Evolutionary conservation across 2,797 vertebrate species (phyloP).

Genomic region (Eidolon dupreanum): DNA sequence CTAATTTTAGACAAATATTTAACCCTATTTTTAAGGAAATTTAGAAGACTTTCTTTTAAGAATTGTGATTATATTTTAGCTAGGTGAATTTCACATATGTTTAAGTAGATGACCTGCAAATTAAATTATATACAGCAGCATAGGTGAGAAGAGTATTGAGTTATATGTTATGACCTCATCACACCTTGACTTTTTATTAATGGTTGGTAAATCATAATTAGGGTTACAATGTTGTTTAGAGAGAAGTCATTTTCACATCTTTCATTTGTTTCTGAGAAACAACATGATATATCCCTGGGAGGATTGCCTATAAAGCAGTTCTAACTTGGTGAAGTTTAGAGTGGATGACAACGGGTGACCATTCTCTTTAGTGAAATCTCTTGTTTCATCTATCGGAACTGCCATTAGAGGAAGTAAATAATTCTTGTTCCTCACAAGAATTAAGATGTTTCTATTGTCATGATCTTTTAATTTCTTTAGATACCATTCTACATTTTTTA

Average conservation of each 20-base stretch:
- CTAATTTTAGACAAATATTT: not conserved
- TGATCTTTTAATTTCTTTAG: not conserved
- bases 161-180: not conserved
- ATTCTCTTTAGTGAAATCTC: not conserved
- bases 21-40: not conserved
- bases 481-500: not conserved
- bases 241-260: not conserved
- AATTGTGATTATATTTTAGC: not conserved
- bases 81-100: not conserved
- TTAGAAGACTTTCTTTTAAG: not conserved
- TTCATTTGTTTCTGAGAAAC: not conserved
- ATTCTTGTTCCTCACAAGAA: not conserved
- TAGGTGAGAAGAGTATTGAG: not conserved
- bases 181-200: not conserved
- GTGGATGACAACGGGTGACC: not conserved
- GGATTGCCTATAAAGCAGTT: not conserved
- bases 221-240: not conserved
- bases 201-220: not conserved
- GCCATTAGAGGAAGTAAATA: not conserved
- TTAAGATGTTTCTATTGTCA: not conserved
- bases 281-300: not conserved
- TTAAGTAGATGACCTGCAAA: not conserved
- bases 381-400: not conserved
- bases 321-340: not conserved
- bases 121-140: not conserved